A percentile compares a stretch with the other conserved stretches of the same genome.
phyloP scores from a whole-genome alignment of 2,888 invertebrate genomes.

The Folsomia candida region DNA sequence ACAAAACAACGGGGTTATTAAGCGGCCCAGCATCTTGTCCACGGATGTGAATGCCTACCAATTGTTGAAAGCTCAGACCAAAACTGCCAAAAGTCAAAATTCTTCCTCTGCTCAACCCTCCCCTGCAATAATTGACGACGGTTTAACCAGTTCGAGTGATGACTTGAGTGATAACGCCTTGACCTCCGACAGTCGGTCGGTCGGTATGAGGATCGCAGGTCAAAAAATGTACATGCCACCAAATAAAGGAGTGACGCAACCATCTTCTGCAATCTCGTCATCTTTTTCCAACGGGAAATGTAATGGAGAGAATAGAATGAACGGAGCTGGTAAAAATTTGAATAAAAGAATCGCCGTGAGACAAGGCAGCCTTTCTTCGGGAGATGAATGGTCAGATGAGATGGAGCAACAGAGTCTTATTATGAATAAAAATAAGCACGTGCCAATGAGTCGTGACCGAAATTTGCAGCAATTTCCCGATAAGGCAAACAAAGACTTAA shows the following conservation, averaged over 20 bases:
- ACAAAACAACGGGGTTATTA: slow-evolving; percentile 25
- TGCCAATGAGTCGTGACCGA: slow-evolving; percentile 24
- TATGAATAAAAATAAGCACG: slow-evolving; percentile 3
- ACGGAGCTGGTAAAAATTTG: background rate
- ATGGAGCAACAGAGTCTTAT: background rate
- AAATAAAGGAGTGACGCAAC: slow-evolving; percentile 3
- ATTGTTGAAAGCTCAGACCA: slow-evolving; percentile 39
- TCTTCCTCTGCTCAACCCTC: background rate
- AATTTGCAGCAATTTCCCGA: slow-evolving; percentile 7
- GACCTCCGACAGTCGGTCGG: slow-evolving; percentile 30
- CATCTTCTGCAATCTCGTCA: slow-evolving; percentile 1
- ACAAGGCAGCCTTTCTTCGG: background rate
- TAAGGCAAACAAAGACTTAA: slow-evolving; percentile 16
- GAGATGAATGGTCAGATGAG: slow-evolving; percentile 15
- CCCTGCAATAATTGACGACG: slow-evolving; percentile 16
- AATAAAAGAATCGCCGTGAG: background rate
- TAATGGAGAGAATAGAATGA: background rate
- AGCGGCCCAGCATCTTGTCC: slow-evolving; percentile 42
- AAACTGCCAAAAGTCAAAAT: slow-evolving; percentile 13
- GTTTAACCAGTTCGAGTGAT: slow-evolving; percentile 42
- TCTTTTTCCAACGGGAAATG: background rate
- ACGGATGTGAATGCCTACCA: slow-evolving; percentile 46
- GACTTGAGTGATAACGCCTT: slow-evolving; percentile 48
- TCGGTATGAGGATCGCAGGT: slow-evolving; percentile 48
- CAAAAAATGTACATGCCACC: slow-evolving; percentile 46